Conservation (phyloP, 2,888 invertebrate genomes). For the Acleris literana region DNA sequence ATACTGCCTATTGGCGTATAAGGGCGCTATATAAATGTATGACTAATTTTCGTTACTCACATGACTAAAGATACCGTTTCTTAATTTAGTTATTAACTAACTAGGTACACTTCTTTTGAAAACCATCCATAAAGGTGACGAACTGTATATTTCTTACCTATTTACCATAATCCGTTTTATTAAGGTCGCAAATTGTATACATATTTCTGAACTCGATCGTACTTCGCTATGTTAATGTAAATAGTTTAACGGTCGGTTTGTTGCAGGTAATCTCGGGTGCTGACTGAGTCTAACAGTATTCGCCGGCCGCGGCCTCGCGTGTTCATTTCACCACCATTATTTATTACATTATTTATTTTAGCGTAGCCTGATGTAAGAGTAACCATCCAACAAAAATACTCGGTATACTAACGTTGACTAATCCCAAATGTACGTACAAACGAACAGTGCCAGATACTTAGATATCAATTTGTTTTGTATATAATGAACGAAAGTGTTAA, state of each 20-base stretch:
- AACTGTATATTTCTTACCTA: too few species aligned
- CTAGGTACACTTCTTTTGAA: too few species aligned
- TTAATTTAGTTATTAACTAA: too few species aligned
- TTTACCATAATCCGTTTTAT: too few species aligned
- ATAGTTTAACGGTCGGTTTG: conserved; percentile 1
- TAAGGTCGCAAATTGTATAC: too few species aligned
- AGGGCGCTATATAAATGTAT: too few species aligned
- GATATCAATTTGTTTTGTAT: conserved; percentile 45
- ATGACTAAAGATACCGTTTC: too few species aligned
- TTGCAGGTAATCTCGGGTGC: conserved; percentile 62
- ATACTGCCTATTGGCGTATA: too few species aligned
- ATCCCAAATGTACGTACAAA: conserved; percentile 51
- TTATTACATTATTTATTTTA: conserved; percentile 70
- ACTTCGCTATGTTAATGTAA: not conserved
- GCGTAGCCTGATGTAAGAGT: conserved; percentile 57
- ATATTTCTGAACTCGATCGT: too few species aligned
- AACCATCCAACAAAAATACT: conserved; percentile 54
- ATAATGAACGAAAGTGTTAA: conserved; percentile 44
- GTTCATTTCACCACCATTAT: conserved; percentile 59
- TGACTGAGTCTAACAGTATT: conserved; percentile 62
- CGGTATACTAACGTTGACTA: conserved; percentile 41
- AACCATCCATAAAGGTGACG: too few species aligned
- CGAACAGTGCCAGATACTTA: conserved; percentile 51
- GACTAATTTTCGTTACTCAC: too few species aligned
- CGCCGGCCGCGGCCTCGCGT: conserved; percentile 45